Evolutionary conservation across 2,888 invertebrate genomes (phyloP).

Genomic region (Campoplex nolae): DNA sequence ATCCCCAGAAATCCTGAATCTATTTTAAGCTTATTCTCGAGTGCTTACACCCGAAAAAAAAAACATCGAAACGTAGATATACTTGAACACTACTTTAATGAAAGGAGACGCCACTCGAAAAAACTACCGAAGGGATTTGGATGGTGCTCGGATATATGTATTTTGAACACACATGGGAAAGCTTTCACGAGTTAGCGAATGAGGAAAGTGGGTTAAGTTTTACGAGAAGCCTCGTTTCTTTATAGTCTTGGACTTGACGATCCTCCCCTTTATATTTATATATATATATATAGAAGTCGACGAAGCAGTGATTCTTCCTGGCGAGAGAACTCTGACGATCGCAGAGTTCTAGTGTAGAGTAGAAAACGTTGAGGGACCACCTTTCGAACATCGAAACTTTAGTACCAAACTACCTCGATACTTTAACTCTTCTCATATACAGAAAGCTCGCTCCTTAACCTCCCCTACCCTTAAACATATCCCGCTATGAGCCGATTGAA

Average conservation of each 20-base stretch:
- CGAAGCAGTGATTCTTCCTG: slow-evolving; percentile 59
- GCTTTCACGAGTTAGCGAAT: slow-evolving; percentile 48
- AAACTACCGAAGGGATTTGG: not conserved
- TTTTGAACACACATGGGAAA: slow-evolving; percentile 9
- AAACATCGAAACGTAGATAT: not conserved
- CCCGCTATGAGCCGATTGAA: slow-evolving; percentile 34
- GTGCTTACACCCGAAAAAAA: not conserved
- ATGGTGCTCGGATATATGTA: not conserved
- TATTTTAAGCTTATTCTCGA: not conserved
- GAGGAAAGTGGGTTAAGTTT: slow-evolving; percentile 67
- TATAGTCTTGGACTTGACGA: slow-evolving; percentile 45
- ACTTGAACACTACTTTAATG: slow-evolving; percentile 1
- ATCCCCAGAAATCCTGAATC: not conserved
- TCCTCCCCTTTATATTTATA: slow-evolving; percentile 3
- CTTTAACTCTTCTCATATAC: slow-evolving; percentile 32
- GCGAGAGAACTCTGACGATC: slow-evolving; percentile 52
- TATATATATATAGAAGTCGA: not conserved
- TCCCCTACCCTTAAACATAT: not conserved
- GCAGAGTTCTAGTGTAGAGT: slow-evolving; percentile 24
- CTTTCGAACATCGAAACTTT: slow-evolving; percentile 53
- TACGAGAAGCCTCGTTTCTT: slow-evolving; percentile 63
- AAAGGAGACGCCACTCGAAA: not conserved
- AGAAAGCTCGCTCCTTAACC: slow-evolving; percentile 8
- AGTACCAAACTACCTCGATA: slow-evolving; percentile 47
- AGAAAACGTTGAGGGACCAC: slow-evolving; percentile 46